Percentiles rank a stretch among this genome's conserved stretches.
Evolutionary conservation across 2,888 invertebrate species (phyloP).

Genomic region (Meloe dianella): DNA sequence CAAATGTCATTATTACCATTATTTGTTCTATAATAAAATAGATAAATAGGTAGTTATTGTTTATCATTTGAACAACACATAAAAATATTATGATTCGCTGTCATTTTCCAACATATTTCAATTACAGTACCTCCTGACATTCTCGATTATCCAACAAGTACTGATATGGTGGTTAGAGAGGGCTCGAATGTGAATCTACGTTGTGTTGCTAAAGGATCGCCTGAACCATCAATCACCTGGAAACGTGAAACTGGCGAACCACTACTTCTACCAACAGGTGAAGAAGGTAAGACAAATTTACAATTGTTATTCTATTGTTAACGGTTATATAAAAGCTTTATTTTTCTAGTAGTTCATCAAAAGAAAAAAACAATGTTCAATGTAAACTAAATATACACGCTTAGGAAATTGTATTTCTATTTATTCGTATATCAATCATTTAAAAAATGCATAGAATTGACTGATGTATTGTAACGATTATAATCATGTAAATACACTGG

Average conservation of each 20-base stretch:
- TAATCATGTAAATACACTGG: constrained; percentile 18
- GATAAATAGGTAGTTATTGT: neutral
- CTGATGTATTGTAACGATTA: constrained; percentile 10
- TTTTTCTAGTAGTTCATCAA: neutral
- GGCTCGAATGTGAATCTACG: constrained; percentile 85
- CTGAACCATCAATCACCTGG: constrained; percentile 87
- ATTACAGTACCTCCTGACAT: constrained; percentile 83
- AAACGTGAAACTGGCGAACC: constrained; percentile 78
- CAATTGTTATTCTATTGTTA: too few relatives aligned
- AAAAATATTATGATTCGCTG: neutral
- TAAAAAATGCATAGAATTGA: neutral
- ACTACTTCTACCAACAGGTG: constrained; percentile 68
- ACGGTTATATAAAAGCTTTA: too few relatives aligned
- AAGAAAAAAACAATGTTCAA: neutral
- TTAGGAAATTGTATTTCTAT: neutral
- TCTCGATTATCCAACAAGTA: constrained; percentile 83
- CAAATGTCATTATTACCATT: neutral
- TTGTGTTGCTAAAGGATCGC: constrained; percentile 88
- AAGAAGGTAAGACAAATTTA: constrained; percentile 65
- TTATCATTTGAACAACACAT: neutral
- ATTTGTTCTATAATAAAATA: neutral
- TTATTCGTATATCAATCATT: neutral
- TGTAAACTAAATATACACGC: neutral
- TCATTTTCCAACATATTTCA: neutral
- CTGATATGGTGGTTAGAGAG: constrained; percentile 84